Percentiles rank a stretch among this genome's conserved stretches.
Evolutionary conservation across 1,140 invertebrate species (phyloP).

Genomic region (Microplitis demolitor): DNA sequence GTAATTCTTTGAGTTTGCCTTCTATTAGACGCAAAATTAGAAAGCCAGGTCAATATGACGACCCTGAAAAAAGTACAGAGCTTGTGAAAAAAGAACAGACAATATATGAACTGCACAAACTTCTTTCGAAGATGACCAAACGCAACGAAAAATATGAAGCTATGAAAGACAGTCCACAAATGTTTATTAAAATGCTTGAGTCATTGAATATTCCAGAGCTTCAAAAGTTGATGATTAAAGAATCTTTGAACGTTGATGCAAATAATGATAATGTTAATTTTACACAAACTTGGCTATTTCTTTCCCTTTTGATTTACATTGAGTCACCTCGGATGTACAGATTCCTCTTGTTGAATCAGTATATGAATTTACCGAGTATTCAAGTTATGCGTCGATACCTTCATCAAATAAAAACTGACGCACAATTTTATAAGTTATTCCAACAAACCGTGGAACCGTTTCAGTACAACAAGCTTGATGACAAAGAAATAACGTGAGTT

Average conservation of each 20-base stretch:
- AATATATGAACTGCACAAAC: conserved; percentile 31
- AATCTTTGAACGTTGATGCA: conserved; percentile 38
- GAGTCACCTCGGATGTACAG: conserved; percentile 47
- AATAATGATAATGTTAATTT: conserved; percentile 37
- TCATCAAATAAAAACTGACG: conserved; percentile 43
- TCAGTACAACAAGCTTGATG: conserved; percentile 29
- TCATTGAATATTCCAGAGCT: conserved; percentile 44
- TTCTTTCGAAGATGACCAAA: conserved; percentile 28
- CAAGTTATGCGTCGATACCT: conserved; percentile 43
- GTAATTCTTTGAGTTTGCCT: conserved; percentile 35
- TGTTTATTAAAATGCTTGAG: conserved; percentile 28
- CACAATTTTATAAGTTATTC: conserved; percentile 43
- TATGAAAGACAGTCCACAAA: conserved; percentile 19
- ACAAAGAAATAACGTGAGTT: conserved; percentile 31
- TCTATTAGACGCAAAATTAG: conserved; percentile 9
- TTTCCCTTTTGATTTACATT: conserved; percentile 44
- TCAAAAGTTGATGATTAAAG: conserved; percentile 50
- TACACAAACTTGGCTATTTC: conserved; percentile 47
- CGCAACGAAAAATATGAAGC: conserved; percentile 23
- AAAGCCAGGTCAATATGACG: conserved; percentile 18
- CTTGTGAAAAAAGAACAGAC: conserved; percentile 31
- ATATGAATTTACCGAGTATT: conserved; percentile 41
- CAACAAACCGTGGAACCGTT: conserved; percentile 44
- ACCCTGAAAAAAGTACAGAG: conserved; percentile 9
- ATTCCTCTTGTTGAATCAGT: conserved; percentile 43